Base-by-base conservation (phyloP, 2,888 invertebrate species). In the Diaperis boleti region DNA sequence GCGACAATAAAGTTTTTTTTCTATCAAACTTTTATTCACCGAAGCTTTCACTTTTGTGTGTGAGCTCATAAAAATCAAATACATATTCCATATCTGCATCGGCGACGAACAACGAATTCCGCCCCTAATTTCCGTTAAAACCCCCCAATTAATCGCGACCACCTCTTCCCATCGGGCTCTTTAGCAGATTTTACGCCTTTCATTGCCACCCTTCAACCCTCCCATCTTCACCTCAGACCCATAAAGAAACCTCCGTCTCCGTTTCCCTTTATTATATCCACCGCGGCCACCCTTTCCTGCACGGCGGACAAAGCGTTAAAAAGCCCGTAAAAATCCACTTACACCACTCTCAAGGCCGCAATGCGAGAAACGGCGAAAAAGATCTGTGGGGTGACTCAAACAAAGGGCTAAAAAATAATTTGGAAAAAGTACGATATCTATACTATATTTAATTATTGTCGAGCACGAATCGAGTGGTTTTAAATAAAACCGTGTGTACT, bases 101-200 rank as follows among this genome's bases (percentile, higher is more conserved):
- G 22, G 22, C 7, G 22, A 22, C 22, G 22, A 3, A 22, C 4
- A 22, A 5, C 22, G 4, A 7, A 22, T 5, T 22, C 22, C 22
- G n/a, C n/a, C 35, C 13, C 35, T 35, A 35, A 35, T 35, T 5
- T 35, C 35, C 35, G 35, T 35, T 35, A 35, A 35, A 35, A 26
- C 26, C 14, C 13, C 35, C 14, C 35, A 35, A 35, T 35, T 13
- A 35, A 35, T 6, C 7, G 14, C 11, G 11, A 10, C 11, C n/a
- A n/a, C n/a, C 35, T 35, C 35, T 35, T 14, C 35, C 14, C 14
- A 13, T 35, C 35, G 10, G n/a, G 35, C 35, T 35, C 14, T 14
- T 35, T 35, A 35, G 11, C 35, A 14, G 14, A 35, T 35, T 35
- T 35, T 35, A 35, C 35, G 35, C 35, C 35, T 35, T 35, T 35